Conservation (phyloP, 2,113 vertebrate genomes). For the Phyllostomus discolor region DNA sequence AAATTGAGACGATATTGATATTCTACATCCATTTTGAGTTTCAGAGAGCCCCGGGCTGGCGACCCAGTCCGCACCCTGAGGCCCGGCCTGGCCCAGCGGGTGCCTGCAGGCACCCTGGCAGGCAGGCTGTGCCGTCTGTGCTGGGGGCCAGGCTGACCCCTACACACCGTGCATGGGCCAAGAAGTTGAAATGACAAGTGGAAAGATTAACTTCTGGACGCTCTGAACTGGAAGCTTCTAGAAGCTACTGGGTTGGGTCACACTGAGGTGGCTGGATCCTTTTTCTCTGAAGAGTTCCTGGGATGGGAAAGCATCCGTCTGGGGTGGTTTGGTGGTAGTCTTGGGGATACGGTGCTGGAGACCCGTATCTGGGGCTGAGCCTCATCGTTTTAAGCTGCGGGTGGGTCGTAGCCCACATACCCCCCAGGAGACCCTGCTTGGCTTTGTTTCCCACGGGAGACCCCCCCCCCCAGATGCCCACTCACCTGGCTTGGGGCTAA, state of each 20-base stretch:
- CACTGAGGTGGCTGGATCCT: neutral
- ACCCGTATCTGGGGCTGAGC: neutral
- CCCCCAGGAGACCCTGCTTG: neutral
- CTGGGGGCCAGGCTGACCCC: neutral
- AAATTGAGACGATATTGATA: conserved; percentile 51
- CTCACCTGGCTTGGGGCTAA: neutral
- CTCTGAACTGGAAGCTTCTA: neutral
- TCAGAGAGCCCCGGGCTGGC: rapidly evolving
- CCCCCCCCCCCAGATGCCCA: neutral
- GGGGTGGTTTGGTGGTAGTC: neutral
- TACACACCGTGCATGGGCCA: neutral
- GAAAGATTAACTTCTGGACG: neutral
- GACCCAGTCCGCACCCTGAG: rapidly evolving
- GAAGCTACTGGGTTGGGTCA: neutral
- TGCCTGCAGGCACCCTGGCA: neutral
- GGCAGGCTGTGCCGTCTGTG: neutral
- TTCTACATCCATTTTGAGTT: neutral
- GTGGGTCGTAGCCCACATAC: rapidly evolving
- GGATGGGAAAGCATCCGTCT: neutral
- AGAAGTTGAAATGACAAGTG: neutral
- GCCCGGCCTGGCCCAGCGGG: neutral
- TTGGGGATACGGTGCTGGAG: neutral
- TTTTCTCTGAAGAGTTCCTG: neutral
- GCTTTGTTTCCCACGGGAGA: neutral
- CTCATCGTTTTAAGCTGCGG: neutral